A percentile compares a stretch with the other conserved stretches of the same genome.
Evolutionary conservation across 2,113 vertebrate genomes (phyloP).

Genomic region (Gavialis gangeticus): DNA sequence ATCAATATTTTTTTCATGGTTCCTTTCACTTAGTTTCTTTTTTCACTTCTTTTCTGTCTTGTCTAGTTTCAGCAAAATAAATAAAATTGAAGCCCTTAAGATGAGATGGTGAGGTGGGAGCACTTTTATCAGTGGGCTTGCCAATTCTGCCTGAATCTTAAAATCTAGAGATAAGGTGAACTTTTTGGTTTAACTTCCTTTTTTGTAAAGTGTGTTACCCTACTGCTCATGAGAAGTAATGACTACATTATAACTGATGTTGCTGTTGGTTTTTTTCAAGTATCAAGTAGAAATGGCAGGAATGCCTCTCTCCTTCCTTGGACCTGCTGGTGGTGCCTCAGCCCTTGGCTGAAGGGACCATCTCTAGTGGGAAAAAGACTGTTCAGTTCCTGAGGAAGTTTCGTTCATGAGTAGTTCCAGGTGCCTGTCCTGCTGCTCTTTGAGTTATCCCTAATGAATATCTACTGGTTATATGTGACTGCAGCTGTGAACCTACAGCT

Average conservation of each 20-base stretch:
- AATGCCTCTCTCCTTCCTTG: not conserved
- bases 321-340: fast-evolving
- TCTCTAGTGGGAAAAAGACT: not conserved
- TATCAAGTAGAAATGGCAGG: not conserved
- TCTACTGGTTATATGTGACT: not conserved
- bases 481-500: not conserved
- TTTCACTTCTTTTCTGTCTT: not conserved
- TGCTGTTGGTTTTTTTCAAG: not conserved
- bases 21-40: not conserved
- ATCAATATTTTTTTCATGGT: not conserved
- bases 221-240: not conserved
- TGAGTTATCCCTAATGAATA: not conserved
- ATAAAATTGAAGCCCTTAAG: not conserved
- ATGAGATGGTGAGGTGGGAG: not conserved
- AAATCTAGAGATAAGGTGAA: not conserved
- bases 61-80: not conserved
- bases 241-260: not conserved
- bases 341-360: not conserved
- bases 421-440: not conserved
- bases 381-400: not conserved
- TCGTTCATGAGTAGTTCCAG: not conserved
- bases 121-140: not conserved
- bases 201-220: fast-evolving
- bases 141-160: not conserved
- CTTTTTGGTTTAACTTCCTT: not conserved